Evolutionary conservation across 2,888 invertebrate genomes (phyloP).

Genomic region (Isoperla grammatica): DNA sequence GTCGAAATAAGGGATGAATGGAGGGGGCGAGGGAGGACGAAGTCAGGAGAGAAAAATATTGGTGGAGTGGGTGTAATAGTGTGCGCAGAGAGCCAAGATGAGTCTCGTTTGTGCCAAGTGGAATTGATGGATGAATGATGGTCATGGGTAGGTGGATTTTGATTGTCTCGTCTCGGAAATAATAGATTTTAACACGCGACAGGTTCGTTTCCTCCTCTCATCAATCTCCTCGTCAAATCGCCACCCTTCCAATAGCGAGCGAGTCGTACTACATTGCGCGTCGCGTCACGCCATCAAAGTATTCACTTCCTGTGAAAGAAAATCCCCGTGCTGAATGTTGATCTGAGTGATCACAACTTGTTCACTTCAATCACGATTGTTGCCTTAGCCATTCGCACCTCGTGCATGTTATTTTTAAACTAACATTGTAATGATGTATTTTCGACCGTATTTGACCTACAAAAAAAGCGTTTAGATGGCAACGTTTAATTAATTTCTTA

Average conservation of each 20-base stretch:
- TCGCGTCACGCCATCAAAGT: too few species aligned
- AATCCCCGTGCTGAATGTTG: too few species aligned
- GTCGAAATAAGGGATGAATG: not conserved
- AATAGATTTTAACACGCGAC: slow-evolving; percentile 15
- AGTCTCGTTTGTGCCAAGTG: slow-evolving; percentile 6
- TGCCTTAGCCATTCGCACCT: too few species aligned
- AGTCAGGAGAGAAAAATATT: not conserved
- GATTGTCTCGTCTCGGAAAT: slow-evolving; percentile 16
- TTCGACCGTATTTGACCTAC: too few species aligned
- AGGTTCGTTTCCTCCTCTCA: slow-evolving; percentile 8
- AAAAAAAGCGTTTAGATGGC: too few species aligned
- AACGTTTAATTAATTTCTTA: too few species aligned
- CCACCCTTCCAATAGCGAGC: not conserved
- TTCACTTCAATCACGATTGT: too few species aligned
- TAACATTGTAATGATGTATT: too few species aligned
- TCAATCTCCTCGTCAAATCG: slow-evolving; percentile 6
- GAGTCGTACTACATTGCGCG: too few species aligned
- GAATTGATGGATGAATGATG: slow-evolving; percentile 17
- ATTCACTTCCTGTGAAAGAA: too few species aligned
- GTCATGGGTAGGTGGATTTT: slow-evolving; percentile 17
- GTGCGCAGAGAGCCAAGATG: slow-evolving; percentile 4
- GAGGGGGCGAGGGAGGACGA: not conserved
- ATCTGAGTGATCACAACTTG: too few species aligned
- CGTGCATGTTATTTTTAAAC: too few species aligned
- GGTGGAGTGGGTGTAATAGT: slow-evolving; percentile 18